Base-by-base conservation (phyloP, 2,888 invertebrate genomes). In the Cotesia congregata region DNA sequence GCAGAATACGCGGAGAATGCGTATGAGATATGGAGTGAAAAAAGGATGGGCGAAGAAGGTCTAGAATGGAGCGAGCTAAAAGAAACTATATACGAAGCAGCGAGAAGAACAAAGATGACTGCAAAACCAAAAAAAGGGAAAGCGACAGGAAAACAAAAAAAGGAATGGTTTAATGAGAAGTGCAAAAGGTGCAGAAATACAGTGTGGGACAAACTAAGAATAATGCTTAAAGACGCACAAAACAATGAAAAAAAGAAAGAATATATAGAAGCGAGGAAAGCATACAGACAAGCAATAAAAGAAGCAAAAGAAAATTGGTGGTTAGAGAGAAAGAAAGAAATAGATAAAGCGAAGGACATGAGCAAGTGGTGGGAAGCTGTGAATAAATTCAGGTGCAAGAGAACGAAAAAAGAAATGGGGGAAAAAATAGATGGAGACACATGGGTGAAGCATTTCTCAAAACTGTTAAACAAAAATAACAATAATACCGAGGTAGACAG, bases 201-300 rank as follows among this genome's bases (percentile, higher is more conserved):
- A n/a, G 65, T 74, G 1, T 68, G 74, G 74, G n/a, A 2, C 6
- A 67, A 38, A 0, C 17, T 78, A 9, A 76, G 64, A 15, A 15
- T n/a, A 0, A 67, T 72, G 41, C 17, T 77, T 5, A 64, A 69
- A 65, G 50, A 75, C 1, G 20, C 20, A 20, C 20, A 17, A 65
- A 30, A 39, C 71, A 20, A 67, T 17, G 9, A 20, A 73, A 17
- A 39, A 60, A 69, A 73, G 59, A 72, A 75, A 67, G 60, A 41
- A 60, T 70, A 12, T 78, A 2, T 41, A 75, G 67, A 61, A 75
- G 68, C 70, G 20, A 65, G 50, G 64, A 69, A 69, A 59, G 68
- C 62, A 30, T 39, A 39, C 15, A 41, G 30, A 4, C 17, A 41
- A 12, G 5, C 38, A 1, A 9, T 74, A n/a, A 1, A 67, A 67